Evolutionary conservation across 2,113 vertebrate genomes (phyloP).

Genomic region (Okapia johnstoni): DNA sequence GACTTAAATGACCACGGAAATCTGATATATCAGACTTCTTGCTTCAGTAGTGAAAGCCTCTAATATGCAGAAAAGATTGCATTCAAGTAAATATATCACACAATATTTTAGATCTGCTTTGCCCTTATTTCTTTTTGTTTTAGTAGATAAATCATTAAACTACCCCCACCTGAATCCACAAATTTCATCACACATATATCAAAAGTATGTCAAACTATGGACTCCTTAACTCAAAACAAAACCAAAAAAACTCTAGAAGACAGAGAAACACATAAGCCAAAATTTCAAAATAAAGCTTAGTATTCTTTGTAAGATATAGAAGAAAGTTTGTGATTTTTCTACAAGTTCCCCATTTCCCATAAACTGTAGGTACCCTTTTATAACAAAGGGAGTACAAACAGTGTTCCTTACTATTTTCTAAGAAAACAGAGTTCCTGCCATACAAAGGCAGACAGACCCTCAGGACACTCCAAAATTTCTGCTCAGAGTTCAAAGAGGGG

Average conservation of each 20-base stretch:
- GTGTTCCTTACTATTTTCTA: constrained; percentile 64
- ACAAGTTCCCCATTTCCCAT: constrained; percentile 10
- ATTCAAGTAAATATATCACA: background rate
- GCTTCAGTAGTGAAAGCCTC: background rate
- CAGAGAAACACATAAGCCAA: background rate
- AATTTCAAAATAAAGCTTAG: background rate
- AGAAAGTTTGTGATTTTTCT: constrained; percentile 13
- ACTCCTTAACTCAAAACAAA: background rate
- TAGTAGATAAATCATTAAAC: background rate
- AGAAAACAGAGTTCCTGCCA: constrained; percentile 67
- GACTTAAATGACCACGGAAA: background rate
- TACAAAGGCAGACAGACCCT: constrained; percentile 24
- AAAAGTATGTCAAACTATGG: background rate
- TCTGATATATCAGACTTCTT: background rate
- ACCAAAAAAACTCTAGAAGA: background rate
- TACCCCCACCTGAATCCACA: background rate
- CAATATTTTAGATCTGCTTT: background rate
- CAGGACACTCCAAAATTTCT: constrained; percentile 56
- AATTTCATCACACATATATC: background rate
- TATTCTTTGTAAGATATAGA: background rate
- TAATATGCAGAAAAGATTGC: background rate
- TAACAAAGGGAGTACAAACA: constrained; percentile 38
- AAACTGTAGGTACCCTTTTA: constrained; percentile 45
- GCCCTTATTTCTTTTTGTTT: background rate
- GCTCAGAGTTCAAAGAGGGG: constrained; percentile 74